Conservation (phyloP, 2,113 vertebrate genomes). For the Uria lomvia region DNA sequence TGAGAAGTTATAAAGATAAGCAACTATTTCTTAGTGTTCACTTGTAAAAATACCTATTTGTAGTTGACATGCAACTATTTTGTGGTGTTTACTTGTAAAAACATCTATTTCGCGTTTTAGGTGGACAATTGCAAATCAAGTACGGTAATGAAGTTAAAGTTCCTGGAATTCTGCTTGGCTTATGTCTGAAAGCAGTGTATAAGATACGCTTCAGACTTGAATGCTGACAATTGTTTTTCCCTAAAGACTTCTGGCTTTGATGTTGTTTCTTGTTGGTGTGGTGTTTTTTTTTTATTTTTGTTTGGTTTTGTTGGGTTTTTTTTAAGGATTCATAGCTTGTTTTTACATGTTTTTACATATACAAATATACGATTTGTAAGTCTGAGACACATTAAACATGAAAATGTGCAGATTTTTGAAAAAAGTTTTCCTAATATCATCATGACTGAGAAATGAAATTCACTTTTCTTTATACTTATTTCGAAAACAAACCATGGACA, state of each 20-base stretch:
- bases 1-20: neutral
- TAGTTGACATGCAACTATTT: neutral
- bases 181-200: neutral
- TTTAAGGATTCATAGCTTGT: neutral
- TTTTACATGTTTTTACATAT: neutral
- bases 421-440: rapidly evolving
- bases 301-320: neutral
- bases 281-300: neutral
- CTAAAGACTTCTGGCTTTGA: neutral
- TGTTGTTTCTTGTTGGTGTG: neutral
- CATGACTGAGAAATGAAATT: neutral
- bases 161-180: neutral
- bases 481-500: neutral
- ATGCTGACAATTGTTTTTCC: neutral
- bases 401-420: neutral
- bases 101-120: neutral
- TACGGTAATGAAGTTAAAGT: neutral
- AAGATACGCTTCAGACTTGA: neutral
- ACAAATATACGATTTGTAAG: neutral
- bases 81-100: neutral
- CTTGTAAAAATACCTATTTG: neutral
- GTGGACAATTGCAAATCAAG: neutral
- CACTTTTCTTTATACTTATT: neutral
- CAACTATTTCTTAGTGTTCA: neutral
- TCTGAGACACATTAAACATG: neutral